Evolutionary conservation across 2,797 vertebrate species (phyloP).

Genomic region (Hybognathus amarus): DNA sequence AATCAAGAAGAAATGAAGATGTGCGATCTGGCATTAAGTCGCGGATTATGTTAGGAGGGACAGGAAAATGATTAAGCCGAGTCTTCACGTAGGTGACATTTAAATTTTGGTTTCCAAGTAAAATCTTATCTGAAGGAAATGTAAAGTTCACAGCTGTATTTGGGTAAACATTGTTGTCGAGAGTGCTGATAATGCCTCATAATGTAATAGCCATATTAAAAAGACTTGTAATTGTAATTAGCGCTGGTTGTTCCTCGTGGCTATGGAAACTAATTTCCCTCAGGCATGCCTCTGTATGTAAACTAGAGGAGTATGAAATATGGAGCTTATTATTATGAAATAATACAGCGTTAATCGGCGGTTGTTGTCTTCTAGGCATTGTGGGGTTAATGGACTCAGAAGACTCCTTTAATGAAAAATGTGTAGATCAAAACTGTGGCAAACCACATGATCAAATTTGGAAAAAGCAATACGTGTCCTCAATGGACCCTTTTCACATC

Average conservation of each 20-base stretch:
- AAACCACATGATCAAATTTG: neutral
- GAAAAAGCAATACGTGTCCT: neutral
- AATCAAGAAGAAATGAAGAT: conserved; percentile 21
- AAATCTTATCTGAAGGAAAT: conserved; percentile 24
- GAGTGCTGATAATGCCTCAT: neutral
- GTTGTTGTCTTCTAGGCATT: conserved; percentile 11
- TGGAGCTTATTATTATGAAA: conserved; percentile 5
- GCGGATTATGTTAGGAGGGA: neutral
- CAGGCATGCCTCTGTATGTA: conserved; percentile 34
- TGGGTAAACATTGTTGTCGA: conserved; percentile 20
- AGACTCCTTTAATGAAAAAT: neutral
- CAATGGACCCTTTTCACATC: neutral
- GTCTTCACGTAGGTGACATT: conserved; percentile 33
- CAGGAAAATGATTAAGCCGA: conserved; percentile 18
- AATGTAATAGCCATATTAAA: conserved; percentile 28
- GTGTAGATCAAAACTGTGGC: neutral
- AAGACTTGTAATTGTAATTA: conserved; percentile 36
- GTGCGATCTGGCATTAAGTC: conserved; percentile 4
- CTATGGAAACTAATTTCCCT: conserved; percentile 45
- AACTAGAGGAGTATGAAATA: conserved; percentile 9
- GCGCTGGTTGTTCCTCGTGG: conserved; percentile 29
- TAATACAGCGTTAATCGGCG: neutral
- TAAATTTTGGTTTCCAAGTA: conserved; percentile 4
- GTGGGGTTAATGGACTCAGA: conserved; percentile 2
- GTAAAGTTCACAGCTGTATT: conserved; percentile 37